phyloP scores from a whole-genome alignment of 1,140 invertebrate species.

The Temnothorax nylanderi region DNA sequence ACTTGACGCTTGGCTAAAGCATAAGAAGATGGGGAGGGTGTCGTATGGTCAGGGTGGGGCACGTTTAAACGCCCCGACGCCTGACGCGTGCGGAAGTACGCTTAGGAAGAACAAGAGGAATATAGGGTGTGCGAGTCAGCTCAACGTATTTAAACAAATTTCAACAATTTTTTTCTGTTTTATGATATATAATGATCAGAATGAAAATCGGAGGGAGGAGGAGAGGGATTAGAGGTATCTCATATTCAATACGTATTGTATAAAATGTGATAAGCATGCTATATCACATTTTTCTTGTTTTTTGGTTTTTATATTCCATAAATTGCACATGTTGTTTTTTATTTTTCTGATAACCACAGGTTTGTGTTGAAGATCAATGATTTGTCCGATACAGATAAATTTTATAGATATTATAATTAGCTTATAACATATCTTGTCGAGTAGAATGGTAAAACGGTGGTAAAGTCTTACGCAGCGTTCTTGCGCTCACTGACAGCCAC shows the following conservation, averaged over 20 bases:
- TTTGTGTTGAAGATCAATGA: not conserved
- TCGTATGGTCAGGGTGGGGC: slow-evolving; percentile 72
- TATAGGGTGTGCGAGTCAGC: not conserved
- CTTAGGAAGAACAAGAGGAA: slow-evolving; percentile 44
- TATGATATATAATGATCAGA: not conserved
- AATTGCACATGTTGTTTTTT: not conserved
- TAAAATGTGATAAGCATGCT: not conserved
- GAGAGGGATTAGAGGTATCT: not conserved
- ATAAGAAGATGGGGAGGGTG: slow-evolving; percentile 78
- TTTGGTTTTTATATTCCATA: not conserved
- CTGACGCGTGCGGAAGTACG: slow-evolving; percentile 34
- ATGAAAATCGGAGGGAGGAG: not conserved
- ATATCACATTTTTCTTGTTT: not conserved
- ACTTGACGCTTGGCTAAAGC: slow-evolving; percentile 63
- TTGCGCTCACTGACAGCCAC: slow-evolving; percentile 72
- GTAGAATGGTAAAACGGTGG: slow-evolving; percentile 42
- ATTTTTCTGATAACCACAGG: not conserved
- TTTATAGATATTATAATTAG: not conserved
- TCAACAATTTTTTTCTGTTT: not conserved
- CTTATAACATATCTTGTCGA: not conserved
- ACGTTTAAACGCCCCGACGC: slow-evolving; percentile 77
- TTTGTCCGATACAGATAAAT: not conserved
- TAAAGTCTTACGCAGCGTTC: slow-evolving; percentile 67
- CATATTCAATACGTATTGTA: not conserved
- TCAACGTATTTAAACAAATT: not conserved